Percentiles rank a stretch among this genome's conserved stretches.
These are phyloP conservation scores for Dendropsophus ebraccatus DNA, from an alignment of 2,113 vertebrate species.

Conservation along the genomic window DNA sequence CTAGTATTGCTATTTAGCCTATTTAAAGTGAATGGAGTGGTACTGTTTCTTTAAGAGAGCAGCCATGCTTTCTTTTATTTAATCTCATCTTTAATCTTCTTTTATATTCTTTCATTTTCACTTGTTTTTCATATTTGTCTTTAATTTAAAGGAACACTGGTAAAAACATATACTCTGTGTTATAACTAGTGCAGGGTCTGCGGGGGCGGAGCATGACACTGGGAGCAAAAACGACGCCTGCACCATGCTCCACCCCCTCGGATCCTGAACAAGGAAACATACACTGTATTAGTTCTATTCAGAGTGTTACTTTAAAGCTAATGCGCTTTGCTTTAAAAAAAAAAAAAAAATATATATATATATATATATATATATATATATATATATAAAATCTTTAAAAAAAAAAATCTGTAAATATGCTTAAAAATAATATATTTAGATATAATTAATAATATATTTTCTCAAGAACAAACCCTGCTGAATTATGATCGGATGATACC, in stretches of 20 bases:
- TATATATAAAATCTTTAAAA: neutral
- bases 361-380: too few species aligned
- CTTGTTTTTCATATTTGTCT: neutral
- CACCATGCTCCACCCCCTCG: neutral
- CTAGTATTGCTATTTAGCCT: neutral
- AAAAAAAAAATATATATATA: neutral
- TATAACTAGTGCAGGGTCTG: neutral
- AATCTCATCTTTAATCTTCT: neutral
- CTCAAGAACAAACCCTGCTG: neutral
- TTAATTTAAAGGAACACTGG: neutral
- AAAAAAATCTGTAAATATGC: conserved; percentile 38
- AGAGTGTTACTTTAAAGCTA: neutral
- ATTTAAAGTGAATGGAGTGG: neutral
- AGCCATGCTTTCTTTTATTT: neutral
- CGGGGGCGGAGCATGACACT: neutral
- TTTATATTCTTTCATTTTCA: too few species aligned
- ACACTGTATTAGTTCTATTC: neutral
- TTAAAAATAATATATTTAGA: conserved; percentile 39
- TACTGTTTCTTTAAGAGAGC: neutral
- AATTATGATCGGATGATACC: neutral
- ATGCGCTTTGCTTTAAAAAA: conserved; percentile 5
- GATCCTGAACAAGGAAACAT: neutral
- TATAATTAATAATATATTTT: conserved; percentile 18
- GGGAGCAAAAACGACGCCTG: neutral
- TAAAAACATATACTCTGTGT: neutral